These are phyloP conservation scores for Lasioglossum calceatum DNA, from an alignment of 2,888 invertebrate genomes.

Conservation along the genomic window DNA sequence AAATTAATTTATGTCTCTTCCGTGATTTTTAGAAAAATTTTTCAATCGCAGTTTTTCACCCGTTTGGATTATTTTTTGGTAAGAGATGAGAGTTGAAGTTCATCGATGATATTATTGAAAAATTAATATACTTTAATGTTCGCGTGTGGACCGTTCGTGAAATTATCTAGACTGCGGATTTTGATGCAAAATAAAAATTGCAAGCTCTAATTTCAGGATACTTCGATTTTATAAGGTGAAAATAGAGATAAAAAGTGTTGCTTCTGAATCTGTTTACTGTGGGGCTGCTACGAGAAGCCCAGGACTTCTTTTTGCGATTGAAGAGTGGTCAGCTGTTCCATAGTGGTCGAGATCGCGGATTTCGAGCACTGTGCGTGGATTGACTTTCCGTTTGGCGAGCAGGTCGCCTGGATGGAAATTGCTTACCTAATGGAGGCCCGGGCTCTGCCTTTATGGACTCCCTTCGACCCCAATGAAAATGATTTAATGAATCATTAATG, in stretches of 20 bases:
- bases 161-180: neutral
- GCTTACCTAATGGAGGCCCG: conserved; percentile 45
- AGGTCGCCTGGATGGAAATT: conserved; percentile 46
- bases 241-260: neutral
- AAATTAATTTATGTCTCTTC: neutral
- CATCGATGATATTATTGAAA: neutral
- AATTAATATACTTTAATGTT: neutral
- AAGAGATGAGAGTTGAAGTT: too few species aligned
- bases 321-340: neutral
- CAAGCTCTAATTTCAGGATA: neutral
- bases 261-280: neutral
- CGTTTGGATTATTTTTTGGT: neutral
- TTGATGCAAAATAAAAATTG: neutral
- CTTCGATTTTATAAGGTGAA: neutral
- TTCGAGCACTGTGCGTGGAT: neutral
- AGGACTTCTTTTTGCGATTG: neutral
- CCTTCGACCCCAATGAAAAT: conserved; percentile 49
- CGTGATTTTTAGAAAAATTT: neutral
- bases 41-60: too few species aligned
- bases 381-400: conserved; percentile 36
- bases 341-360: neutral
- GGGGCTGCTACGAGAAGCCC: neutral
- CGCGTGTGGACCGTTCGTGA: neutral
- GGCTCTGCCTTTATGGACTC: conserved; percentile 37
- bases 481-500: conserved; percentile 61